phyloP scores from a whole-genome alignment of 35 echinoderm and acorn worm species.

The Hemicentrotus pulcherrimus region DNA sequence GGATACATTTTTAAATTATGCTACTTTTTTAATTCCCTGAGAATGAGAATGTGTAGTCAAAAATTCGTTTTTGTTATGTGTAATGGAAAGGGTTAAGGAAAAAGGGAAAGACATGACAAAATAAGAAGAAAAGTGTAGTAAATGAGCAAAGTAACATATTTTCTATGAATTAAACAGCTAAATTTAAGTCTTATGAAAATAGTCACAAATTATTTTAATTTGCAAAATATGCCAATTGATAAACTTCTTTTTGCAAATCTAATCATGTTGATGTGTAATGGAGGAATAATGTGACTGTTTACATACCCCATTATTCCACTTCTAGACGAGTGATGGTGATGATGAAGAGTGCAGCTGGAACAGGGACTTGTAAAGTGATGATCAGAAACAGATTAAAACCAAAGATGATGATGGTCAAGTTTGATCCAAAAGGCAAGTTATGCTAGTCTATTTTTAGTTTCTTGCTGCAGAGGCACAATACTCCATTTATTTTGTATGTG shows the following conservation, averaged over 20 bases:
- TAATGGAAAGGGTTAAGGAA: too few relatives aligned
- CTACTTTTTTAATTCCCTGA: too few relatives aligned
- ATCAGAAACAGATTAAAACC: conserved; percentile 10
- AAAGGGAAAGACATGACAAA: too few relatives aligned
- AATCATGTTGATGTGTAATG: neutral
- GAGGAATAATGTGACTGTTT: neutral
- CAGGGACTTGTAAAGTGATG: conserved; percentile 35
- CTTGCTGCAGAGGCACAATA: neutral
- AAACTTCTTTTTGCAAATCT: neutral
- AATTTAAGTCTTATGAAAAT: too few relatives aligned
- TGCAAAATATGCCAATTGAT: too few relatives aligned
- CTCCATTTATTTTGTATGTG: neutral
- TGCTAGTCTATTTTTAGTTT: neutral
- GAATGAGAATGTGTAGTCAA: too few relatives aligned
- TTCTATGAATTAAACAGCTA: too few relatives aligned
- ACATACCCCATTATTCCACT: neutral
- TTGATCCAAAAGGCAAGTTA: conserved; percentile 47
- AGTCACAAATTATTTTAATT: too few relatives aligned
- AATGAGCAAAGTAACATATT: neutral
- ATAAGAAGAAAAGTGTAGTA: too few relatives aligned
- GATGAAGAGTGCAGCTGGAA: conserved; percentile 41
- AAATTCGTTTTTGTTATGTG: too few relatives aligned
- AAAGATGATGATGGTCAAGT: conserved; percentile 32
- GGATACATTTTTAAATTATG: too few relatives aligned
- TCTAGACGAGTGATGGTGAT: conserved; percentile 44